Conservation (phyloP, 2,888 invertebrate species). For the Drosophila tanythrix region DNA sequence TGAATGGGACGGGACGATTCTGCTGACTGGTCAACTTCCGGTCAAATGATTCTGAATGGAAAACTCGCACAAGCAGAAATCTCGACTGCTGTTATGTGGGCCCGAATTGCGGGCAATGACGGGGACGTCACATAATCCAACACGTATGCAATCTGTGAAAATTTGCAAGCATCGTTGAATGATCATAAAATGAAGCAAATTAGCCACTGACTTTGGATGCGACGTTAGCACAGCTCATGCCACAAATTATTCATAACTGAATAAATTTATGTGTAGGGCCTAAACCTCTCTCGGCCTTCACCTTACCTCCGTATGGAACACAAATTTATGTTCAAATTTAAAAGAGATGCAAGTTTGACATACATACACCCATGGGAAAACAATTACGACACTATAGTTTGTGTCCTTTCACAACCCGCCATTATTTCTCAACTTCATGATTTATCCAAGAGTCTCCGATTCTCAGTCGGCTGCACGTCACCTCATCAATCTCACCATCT, state of each 20-base stretch:
- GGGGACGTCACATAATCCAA: slow-evolving; percentile 37
- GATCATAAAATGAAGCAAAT: slow-evolving; percentile 75
- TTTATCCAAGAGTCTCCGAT: not conserved
- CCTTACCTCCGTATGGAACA: not conserved
- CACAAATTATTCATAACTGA: slow-evolving; percentile 62
- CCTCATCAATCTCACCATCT: slow-evolving; percentile 21
- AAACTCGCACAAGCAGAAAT: slow-evolving; percentile 60
- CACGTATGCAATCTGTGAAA: slow-evolving; percentile 66
- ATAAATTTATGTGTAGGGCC: slow-evolving; percentile 16
- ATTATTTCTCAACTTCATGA: slow-evolving; percentile 22
- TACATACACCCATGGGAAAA: slow-evolving; percentile 1
- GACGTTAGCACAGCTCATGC: slow-evolving; percentile 49
- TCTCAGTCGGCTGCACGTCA: not conserved
- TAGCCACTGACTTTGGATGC: slow-evolving; percentile 58
- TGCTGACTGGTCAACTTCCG: slow-evolving; percentile 80
- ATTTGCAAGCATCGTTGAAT: slow-evolving; percentile 70
- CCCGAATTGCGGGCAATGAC: not conserved
- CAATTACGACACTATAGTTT: slow-evolving; percentile 14
- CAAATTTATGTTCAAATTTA: not conserved
- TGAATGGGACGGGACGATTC: slow-evolving; percentile 67
- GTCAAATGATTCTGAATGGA: slow-evolving; percentile 71
- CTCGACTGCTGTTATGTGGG: slow-evolving; percentile 13
- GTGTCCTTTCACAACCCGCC: not conserved
- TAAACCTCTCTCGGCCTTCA: not conserved
- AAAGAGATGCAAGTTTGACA: not conserved